Conservation (phyloP, 2,888 invertebrate genomes). For the Rotaria sp. region DNA sequence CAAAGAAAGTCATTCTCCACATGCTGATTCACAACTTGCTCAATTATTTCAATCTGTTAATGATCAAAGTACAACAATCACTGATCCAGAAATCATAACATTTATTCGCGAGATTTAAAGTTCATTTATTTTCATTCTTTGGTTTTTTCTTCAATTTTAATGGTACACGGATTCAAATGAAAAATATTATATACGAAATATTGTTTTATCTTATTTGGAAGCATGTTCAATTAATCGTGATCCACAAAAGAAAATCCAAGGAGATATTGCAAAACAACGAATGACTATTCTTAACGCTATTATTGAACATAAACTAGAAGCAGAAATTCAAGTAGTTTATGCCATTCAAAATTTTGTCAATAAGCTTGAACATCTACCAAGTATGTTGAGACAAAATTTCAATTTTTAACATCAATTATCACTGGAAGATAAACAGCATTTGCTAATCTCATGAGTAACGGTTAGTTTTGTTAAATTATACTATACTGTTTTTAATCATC, state of each 20-base stretch:
- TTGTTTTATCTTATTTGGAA: slow-evolving; percentile 6
- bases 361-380: slow-evolving; percentile 70
- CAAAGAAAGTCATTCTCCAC: background rate
- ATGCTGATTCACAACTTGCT: background rate
- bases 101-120: background rate
- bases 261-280: background rate
- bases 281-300: background rate
- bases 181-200: background rate
- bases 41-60: background rate
- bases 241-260: background rate
- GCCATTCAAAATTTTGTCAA: slow-evolving; percentile 73
- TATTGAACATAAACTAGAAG: slow-evolving; percentile 56
- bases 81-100: background rate
- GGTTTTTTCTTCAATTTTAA: no score
- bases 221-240: background rate
- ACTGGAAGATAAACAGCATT: no score
- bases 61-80: background rate
- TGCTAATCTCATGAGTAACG: no score
- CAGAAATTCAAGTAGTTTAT: slow-evolving; percentile 74
- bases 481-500: no score
- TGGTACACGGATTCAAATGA: background rate
- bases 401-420: no score
- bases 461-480: no score
- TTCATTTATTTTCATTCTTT: background rate
- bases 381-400: no score